Evolutionary conservation across 2,797 vertebrate species (phyloP), one percentile per base, ranked within the genome.

Genomic region (Microhierax caerulescens): DNA sequence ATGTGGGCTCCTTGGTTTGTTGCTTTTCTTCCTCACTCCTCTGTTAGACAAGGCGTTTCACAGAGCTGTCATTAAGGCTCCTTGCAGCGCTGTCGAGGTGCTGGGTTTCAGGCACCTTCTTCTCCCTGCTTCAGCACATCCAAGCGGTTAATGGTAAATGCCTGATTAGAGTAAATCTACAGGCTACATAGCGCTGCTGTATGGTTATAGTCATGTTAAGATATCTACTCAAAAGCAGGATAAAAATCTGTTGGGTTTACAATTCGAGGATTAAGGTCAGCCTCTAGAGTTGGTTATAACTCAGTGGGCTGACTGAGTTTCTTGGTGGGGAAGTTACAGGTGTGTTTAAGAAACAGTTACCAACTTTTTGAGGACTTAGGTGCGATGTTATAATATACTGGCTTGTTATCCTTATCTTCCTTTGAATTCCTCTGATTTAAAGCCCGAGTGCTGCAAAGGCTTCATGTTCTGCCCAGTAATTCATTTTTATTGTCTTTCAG

Each of bases 371-470:
- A 82, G 63, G 32, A 48, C 67, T 74, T 85, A 43, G 23, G 43
- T 70, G 28, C 70, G 63, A 9, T 9, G 53, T 57, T 48, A 11
- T 36, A 70, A 59, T 54, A 56, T 11, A 50, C 43, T 39, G n/a
- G 41, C 22, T 87, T 51, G 10, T 51, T 76, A 32, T 70, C 64
- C 70, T 89, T 78, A 54, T 36, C 6, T 3, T 79, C 56, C 70
- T 90, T 92, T 79, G 77, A 67, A 59, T 91, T 69, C 63, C 72
- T 95, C 43, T 80, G 63, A 56, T 91, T 61, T 85, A 83, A 94
- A 89, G 56, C 39, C 43, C 72, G 37, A 76, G 30, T 79, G 70
- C 73, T 88, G 32, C 80, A 56, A 86, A 93, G 50, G 11, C 59
- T 79, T 95, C 34, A 2, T 24, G 70, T 56, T 91, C 92, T 63